Conservation (phyloP, 2,888 invertebrate genomes). For the Sthenelais limicola region DNA sequence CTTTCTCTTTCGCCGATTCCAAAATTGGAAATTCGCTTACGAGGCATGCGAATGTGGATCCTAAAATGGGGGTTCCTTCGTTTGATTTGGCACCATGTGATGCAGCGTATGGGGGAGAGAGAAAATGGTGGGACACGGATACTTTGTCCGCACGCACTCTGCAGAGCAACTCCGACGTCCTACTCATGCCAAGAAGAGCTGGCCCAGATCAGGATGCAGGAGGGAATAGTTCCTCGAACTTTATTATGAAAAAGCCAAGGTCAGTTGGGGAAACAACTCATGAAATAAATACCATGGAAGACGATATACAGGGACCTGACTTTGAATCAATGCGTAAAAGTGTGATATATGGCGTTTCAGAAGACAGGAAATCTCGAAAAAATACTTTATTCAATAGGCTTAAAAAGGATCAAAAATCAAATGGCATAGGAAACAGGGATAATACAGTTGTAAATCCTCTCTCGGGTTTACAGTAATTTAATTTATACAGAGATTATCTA, state of each 20-base stretch:
- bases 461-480: too few species aligned
- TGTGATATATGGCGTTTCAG: conserved; percentile 10
- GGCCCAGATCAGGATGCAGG: background rate
- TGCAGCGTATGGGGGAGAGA: conserved; percentile 7
- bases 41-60: background rate
- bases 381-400: conserved; percentile 13
- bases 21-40: conserved; percentile 20
- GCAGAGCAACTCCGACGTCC: conserved; percentile 27
- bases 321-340: conserved; percentile 34
- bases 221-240: background rate
- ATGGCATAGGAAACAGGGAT: background rate
- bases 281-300: background rate
- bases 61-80: background rate
- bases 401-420: conserved; percentile 13
- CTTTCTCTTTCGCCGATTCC: conserved; percentile 38
- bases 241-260: background rate
- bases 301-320: background rate
- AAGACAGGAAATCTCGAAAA: conserved; percentile 7
- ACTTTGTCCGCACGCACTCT: conserved; percentile 32
- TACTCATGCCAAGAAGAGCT: background rate
- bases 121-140: conserved; percentile 34
- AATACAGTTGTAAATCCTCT: conserved; percentile 21
- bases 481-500: too few species aligned
- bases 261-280: background rate
- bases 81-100: background rate